These are phyloP conservation scores for Hyperopisus bebe DNA, from an alignment of 2,113 vertebrate species.

Conservation along the genomic window DNA sequence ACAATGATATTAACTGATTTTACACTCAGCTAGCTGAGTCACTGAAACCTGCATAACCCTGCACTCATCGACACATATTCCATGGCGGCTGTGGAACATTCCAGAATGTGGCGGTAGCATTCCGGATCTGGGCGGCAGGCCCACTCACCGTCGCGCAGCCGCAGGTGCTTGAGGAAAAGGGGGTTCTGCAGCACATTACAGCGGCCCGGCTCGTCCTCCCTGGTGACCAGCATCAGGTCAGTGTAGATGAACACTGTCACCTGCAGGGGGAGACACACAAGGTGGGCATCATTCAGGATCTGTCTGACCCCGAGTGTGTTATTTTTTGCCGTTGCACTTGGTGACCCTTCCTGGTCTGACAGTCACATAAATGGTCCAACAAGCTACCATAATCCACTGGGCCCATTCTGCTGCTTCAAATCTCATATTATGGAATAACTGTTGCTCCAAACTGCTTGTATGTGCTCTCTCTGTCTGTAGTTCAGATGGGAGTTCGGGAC, in stretches of 20 bases:
- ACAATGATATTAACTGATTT: neutral
- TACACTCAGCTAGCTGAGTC: neutral
- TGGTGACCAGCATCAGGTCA: constrained; percentile 87
- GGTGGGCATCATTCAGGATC: neutral
- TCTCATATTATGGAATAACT: neutral
- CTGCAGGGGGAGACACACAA: constrained; percentile 44
- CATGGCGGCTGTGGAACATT: neutral
- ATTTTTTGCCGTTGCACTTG: neutral
- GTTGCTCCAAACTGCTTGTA: neutral
- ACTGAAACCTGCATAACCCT: neutral
- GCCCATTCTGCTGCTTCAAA: neutral
- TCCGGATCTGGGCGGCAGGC: neutral
- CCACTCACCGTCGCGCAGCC: constrained; percentile 78
- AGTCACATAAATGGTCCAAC: neutral
- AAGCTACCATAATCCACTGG: neutral
- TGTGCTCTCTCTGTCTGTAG: neutral
- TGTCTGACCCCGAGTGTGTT: neutral
- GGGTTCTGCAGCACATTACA: constrained; percentile 91
- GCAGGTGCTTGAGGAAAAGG: constrained; percentile 78
- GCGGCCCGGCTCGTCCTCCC: constrained; percentile 79
- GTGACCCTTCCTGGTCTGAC: neutral
- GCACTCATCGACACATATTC: neutral
- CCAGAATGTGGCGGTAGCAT: neutral
- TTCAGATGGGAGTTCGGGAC: neutral
- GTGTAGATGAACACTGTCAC: constrained; percentile 89